A percentile compares a stretch with the other conserved stretches of the same genome.
phyloP scores from a whole-genome alignment of 1,140 invertebrate species.

The Orius insidiosus region DNA sequence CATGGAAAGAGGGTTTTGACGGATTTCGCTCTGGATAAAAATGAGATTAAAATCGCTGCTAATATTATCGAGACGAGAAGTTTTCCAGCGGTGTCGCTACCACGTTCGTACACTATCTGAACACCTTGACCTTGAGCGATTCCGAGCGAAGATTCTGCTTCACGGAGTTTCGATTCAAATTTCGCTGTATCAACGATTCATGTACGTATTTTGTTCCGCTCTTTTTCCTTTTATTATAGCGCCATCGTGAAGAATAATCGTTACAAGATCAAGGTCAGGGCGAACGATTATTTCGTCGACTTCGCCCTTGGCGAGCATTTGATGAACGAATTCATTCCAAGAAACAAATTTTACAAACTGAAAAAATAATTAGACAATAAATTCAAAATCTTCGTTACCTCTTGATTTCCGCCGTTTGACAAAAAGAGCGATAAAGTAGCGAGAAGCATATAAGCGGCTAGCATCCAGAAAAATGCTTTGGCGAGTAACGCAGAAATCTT shows the following conservation, averaged over 20 bases:
- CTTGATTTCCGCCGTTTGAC: conserved; percentile 50
- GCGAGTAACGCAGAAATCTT: conserved; percentile 42
- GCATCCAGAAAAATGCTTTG: conserved; percentile 57
- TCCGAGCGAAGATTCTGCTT: conserved; percentile 61
- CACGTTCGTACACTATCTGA: conserved; percentile 66
- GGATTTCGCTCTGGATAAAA: conserved; percentile 17
- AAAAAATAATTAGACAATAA: conserved; percentile 11
- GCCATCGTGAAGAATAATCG: conserved; percentile 65
- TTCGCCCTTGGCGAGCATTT: conserved; percentile 84
- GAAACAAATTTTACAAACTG: conserved; percentile 49
- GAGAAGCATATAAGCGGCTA: conserved; percentile 52
- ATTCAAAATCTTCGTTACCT: conserved; percentile 29
- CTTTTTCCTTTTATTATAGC: conserved; percentile 70
- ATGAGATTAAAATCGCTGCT: conserved; percentile 18
- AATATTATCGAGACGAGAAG: conserved; percentile 42
- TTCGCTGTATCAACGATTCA: conserved; percentile 68
- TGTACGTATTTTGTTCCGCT: conserved; percentile 46
- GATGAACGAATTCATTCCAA: conserved; percentile 89
- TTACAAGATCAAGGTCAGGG: conserved; percentile 66
- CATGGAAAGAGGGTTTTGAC: conserved; percentile 27
- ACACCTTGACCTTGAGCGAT: conserved; percentile 49
- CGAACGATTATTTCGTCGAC: conserved; percentile 72
- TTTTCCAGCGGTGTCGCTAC: conserved; percentile 38
- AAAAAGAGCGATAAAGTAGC: conserved; percentile 49
- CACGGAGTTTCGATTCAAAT: conserved; percentile 75